Evolutionary conservation across 2,797 vertebrate species (phyloP).

Genomic region (Ficedula albicollis): DNA sequence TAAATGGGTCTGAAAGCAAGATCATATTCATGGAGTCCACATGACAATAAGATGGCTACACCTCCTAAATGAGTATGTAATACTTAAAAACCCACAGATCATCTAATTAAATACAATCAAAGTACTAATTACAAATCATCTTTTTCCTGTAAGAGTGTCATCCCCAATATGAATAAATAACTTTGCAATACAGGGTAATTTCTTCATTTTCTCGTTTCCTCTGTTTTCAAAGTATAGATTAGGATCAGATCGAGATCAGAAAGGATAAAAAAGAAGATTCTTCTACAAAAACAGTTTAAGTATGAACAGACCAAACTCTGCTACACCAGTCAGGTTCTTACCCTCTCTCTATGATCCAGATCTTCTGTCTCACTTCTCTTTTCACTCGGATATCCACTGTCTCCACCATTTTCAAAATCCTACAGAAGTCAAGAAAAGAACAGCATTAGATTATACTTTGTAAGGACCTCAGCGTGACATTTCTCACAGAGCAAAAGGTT

Average conservation of each 20-base stretch:
- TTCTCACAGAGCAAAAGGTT: background rate
- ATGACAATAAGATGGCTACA: background rate
- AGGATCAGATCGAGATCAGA: background rate
- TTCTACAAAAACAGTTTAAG: background rate
- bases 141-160: background rate
- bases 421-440: slow-evolving; percentile 42
- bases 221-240: background rate
- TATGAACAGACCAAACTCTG: background rate
- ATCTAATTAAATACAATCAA: background rate
- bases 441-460: background rate
- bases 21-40: background rate
- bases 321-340: slow-evolving; percentile 46
- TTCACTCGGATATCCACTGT: slow-evolving; percentile 96
- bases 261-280: background rate
- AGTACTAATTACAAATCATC: background rate
- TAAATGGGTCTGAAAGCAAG: background rate
- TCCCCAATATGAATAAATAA: background rate
- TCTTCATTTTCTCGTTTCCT: background rate
- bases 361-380: slow-evolving; percentile 89
- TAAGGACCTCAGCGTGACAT: background rate
- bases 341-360: slow-evolving; percentile 85
- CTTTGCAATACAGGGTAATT: background rate
- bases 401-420: slow-evolving; percentile 91
- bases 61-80: background rate
- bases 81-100: background rate